Evolutionary conservation across 2,113 vertebrate genomes (phyloP), one percentile per base, ranked within the genome.

Genomic region (Ctenodactylus gundi): DNA sequence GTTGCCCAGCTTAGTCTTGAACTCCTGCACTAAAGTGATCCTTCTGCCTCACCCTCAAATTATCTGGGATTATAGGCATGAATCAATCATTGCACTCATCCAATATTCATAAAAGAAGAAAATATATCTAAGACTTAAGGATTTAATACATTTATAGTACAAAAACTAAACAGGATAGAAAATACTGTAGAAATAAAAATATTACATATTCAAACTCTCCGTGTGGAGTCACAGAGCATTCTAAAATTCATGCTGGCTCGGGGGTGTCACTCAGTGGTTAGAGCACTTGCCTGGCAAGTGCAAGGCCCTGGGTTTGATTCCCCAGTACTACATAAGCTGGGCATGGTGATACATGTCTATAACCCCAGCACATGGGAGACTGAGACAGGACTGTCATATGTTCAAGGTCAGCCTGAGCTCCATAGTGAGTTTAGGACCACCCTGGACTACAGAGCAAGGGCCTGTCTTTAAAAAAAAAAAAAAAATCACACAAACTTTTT

Each of bases 161-260:
- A 94, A 90, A 95, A 93, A 96, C 78, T 90, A 90, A 88, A 93
- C 11, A 93, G 29, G 39, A 21, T 84, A 94, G 46, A 88, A 93
- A 95, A 83, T 84, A 80, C n/a, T 70, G 13, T 11, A 64, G 57
- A 93, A 96, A 87, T 73, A 85, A 86, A 88, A 87, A 88, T 31
- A n/a, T 53, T 12, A 78, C 8, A 84, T 68, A 90, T 18, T 73
- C 41, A 93, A 93, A 90, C 7, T 58, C 18, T 93, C 73, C 60
- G 31, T 78, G 23, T 91, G 20, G 62, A 91, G 57, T 83, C 70
- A 95, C 41, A 94, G 64, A 93, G 18, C 70, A 84, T 57, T 95
- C 34, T 70, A 90, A 93, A 92, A 85, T 36, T 85, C 55, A 95
- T 34, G 34, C 9, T n/a, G n/a, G n/a, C n/a, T n/a, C n/a, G n/a